phyloP scores from a whole-genome alignment of 2,113 vertebrate genomes.

The Sitta europaea region DNA sequence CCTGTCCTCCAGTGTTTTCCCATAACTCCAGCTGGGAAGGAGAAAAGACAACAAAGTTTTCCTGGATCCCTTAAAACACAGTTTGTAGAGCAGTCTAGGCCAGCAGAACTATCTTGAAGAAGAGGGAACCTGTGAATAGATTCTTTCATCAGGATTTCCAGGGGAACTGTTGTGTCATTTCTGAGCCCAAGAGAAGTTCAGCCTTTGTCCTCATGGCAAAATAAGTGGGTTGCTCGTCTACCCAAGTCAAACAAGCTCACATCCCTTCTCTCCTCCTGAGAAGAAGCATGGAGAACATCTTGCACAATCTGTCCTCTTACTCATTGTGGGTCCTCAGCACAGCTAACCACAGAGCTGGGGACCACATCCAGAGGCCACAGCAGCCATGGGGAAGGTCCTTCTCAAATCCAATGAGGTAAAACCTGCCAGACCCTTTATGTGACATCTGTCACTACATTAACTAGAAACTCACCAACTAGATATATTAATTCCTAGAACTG shows the following conservation, averaged over 20 bases:
- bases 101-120: neutral
- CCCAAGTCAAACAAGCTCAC: slow-evolving; percentile 51
- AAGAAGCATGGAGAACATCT: neutral
- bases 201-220: neutral
- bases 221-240: neutral
- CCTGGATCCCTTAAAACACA: neutral
- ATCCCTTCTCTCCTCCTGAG: neutral
- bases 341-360: slow-evolving; percentile 13
- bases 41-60: slow-evolving; percentile 20
- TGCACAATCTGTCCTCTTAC: slow-evolving; percentile 39
- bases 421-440: neutral
- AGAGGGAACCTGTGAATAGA: neutral
- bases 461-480: neutral
- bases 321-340: neutral
- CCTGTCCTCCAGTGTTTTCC: slow-evolving; percentile 8
- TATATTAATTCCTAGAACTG: neutral
- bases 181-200: neutral
- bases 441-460: neutral
- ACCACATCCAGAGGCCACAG: neutral
- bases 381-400: neutral
- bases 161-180: slow-evolving; percentile 19
- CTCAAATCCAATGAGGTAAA: neutral
- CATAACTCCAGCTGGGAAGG: neutral
- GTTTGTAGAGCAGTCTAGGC: neutral
- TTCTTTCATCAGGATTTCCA: slow-evolving; percentile 42